Conservation (phyloP, 2,797 vertebrate species). For the Rhinatrema bivittatum region DNA sequence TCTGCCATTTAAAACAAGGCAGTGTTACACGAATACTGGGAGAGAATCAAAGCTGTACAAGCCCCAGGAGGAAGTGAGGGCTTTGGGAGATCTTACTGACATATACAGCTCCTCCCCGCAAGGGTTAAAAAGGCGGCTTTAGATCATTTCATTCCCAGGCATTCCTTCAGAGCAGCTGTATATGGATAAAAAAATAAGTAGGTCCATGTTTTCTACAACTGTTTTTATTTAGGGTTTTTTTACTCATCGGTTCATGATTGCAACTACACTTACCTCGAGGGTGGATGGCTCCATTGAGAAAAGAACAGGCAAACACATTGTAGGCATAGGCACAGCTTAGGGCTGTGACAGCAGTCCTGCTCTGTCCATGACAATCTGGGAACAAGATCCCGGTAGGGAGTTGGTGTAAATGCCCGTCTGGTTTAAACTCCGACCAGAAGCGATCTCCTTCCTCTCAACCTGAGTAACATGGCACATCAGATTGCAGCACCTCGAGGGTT, state of each 20-base stretch:
- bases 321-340: slow-evolving; percentile 36
- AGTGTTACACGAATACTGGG: too few relatives aligned
- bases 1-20: too few relatives aligned
- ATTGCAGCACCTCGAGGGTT: accelerated
- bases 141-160: slow-evolving; percentile 35
- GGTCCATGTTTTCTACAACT: slow-evolving; percentile 41
- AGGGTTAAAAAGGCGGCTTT: slow-evolving; percentile 38
- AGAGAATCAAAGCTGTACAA: too few relatives aligned
- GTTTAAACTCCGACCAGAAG: too few relatives aligned
- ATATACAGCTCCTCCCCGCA: background rate
- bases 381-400: too few relatives aligned
- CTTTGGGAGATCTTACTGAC: too few relatives aligned
- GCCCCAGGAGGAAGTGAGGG: too few relatives aligned
- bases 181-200: slow-evolving; percentile 46
- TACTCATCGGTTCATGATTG: too few relatives aligned
- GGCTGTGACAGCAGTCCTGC: too few relatives aligned
- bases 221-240: slow-evolving; percentile 37
- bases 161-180: slow-evolving; percentile 33
- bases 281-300: slow-evolving; percentile 32
- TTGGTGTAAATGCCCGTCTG: too few relatives aligned
- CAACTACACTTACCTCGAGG: slow-evolving; percentile 40
- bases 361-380: too few relatives aligned
- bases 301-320: slow-evolving; percentile 37
- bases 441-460: too few relatives aligned
- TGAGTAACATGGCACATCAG: background rate